Evolutionary conservation across 1,140 invertebrate species (phyloP).

Genomic region (Panagrolaimus sp.): DNA sequence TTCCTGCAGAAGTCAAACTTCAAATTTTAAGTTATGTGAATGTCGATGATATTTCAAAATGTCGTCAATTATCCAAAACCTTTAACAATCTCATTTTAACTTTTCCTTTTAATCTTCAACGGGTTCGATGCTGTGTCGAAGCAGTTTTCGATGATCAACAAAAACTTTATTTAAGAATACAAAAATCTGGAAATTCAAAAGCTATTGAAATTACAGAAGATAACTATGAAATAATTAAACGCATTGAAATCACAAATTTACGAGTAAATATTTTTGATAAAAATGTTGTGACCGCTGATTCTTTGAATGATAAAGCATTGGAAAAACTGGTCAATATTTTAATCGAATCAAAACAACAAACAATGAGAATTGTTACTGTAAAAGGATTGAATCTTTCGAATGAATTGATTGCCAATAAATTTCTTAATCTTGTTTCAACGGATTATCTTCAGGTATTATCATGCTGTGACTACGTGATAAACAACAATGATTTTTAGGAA

Average conservation of each 20-base stretch:
- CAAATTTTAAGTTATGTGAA: neutral
- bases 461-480: neutral
- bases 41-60: neutral
- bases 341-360: neutral
- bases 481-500: neutral
- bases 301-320: neutral
- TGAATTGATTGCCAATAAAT: neutral
- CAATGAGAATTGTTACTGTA: neutral
- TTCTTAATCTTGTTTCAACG: slow-evolving; percentile 2
- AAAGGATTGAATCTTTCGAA: neutral
- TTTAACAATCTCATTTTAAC: neutral
- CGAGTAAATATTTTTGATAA: neutral
- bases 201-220: neutral
- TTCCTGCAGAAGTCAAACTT: slow-evolving; percentile 4
- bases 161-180: neutral
- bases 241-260: slow-evolving; percentile 1
- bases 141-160: neutral
- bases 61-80: neutral
- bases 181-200: neutral
- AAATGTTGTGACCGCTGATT: neutral
- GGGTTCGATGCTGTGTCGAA: neutral
- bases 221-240: neutral
- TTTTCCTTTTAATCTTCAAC: slow-evolving; percentile 14
- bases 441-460: slow-evolving; percentile 2
- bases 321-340: neutral